Evolutionary conservation across 1,140 invertebrate species (phyloP).

Genomic region (Drosophila ficusphila): DNA sequence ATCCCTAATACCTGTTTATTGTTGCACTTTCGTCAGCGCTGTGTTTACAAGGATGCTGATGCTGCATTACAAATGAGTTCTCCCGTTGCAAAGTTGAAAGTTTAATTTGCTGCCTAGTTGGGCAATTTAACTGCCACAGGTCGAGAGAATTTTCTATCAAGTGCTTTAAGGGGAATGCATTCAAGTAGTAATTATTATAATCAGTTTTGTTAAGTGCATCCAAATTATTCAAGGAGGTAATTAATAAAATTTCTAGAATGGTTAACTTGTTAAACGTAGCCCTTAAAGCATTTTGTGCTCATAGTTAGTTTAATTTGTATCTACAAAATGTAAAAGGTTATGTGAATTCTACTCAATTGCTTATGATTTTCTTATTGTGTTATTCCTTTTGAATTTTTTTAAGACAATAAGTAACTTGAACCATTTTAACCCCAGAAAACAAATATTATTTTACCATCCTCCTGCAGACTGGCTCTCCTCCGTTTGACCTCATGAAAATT

Average conservation of each 20-base stretch:
- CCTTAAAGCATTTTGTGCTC: too few relatives aligned
- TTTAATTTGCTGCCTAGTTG: conserved; percentile 43
- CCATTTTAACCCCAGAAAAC: neutral
- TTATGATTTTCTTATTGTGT: neutral
- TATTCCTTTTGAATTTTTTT: too few relatives aligned
- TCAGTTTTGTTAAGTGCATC: neutral
- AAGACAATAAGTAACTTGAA: neutral
- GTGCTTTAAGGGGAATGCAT: neutral
- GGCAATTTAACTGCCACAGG: conserved; percentile 20
- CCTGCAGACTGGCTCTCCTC: neutral
- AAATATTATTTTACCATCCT: neutral
- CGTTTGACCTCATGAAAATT: conserved; percentile 30
- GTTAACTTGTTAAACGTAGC: neutral
- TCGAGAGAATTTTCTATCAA: neutral
- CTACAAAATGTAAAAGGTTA: too few relatives aligned
- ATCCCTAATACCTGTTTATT: conserved; percentile 78
- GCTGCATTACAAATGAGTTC: conserved; percentile 59
- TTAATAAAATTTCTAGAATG: neutral
- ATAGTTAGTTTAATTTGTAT: too few relatives aligned
- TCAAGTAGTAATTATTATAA: neutral
- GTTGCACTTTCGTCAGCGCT: conserved; percentile 36
- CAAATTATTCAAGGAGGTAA: neutral
- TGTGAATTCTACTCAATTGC: neutral
- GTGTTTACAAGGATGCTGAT: conserved; percentile 38
- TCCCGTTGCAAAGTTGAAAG: conserved; percentile 28